Base-by-base conservation (phyloP, 2,888 invertebrate species). In the Plemyria rubiginata region DNA sequence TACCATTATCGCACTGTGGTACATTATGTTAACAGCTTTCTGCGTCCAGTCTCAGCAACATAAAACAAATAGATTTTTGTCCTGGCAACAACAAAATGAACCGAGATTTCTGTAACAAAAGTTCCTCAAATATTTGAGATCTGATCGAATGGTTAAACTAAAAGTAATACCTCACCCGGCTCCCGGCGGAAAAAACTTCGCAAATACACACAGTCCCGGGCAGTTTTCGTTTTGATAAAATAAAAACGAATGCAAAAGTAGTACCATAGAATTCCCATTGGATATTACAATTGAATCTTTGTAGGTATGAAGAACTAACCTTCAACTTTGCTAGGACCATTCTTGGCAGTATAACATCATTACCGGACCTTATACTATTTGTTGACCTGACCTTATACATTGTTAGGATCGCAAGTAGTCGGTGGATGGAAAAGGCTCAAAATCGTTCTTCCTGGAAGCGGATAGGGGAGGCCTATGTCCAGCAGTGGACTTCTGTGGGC, bases 141-240 rank as follows among this genome's bases (percentile, higher is more conserved):
- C 53, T 58, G 60, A 60, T 60, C 43, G 52, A 60, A 60, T 48
- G 51, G 56, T 56, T 69, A 69, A 73, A 73, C 64, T 66, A 59
- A 70, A 73, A 74, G 68, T 66, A 72, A 75, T 72, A 67, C 66
- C 60, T 70, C 59, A 62, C 54, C 54, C 45, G 55, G 50, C 54
- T 68, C 67, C 68, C 65, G 50, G 62, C 40, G 68, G 67, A 62
- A 64, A 54, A 63, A 72, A 68, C 63, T 72, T 68, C 55, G 62
- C 54, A 65, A 68, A 68, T 65, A 66, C 46, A 66, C 54, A 68
- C 65, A 66, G 62, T 65, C 56, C 51, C 46, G 54, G 52, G 55
- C 55, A 61, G 51, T 68, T 70, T 67, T 66, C 65, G 65, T 68
- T 68, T 66, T 64, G 62, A 67, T 61, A 56, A 64, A 60, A 68